Conservation (phyloP, 2,797 vertebrate genomes). For the Neomorphus geoffroyi region DNA sequence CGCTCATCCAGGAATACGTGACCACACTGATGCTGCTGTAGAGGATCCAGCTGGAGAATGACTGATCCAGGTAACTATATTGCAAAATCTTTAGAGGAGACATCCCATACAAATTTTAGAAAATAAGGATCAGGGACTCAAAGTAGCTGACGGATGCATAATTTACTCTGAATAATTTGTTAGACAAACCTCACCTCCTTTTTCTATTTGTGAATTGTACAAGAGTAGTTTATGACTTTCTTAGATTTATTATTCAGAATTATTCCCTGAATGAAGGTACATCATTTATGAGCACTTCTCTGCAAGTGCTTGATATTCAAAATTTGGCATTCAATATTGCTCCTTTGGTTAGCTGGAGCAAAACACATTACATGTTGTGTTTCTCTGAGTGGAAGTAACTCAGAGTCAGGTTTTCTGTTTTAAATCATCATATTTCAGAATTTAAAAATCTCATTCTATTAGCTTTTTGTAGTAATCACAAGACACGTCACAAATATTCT, state of each 20-base stretch:
- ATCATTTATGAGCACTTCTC: conserved; percentile 47
- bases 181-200: conserved; percentile 37
- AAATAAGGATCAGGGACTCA: conserved; percentile 4
- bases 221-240: neutral
- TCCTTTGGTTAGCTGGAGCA: neutral
- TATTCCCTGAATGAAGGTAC: conserved; percentile 56
- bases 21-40: neutral
- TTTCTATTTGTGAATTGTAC: conserved; percentile 4
- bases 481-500: neutral
- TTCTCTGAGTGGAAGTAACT: neutral
- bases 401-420: neutral
- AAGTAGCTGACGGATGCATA: neutral
- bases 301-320: conserved; percentile 28
- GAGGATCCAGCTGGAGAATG: conserved; percentile 1
- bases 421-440: conserved; percentile 7
- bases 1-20: neutral
- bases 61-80: conserved; percentile 60
- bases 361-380: neutral
- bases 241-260: conserved; percentile 65
- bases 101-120: conserved; percentile 66
- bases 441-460: neutral
- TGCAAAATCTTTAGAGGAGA: conserved; percentile 55
- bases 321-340: conserved; percentile 7
- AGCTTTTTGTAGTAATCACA: neutral
- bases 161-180: conserved; percentile 41